Base-by-base conservation (phyloP, 2,113 vertebrate species). In the Neomonachus schauinslandi region DNA sequence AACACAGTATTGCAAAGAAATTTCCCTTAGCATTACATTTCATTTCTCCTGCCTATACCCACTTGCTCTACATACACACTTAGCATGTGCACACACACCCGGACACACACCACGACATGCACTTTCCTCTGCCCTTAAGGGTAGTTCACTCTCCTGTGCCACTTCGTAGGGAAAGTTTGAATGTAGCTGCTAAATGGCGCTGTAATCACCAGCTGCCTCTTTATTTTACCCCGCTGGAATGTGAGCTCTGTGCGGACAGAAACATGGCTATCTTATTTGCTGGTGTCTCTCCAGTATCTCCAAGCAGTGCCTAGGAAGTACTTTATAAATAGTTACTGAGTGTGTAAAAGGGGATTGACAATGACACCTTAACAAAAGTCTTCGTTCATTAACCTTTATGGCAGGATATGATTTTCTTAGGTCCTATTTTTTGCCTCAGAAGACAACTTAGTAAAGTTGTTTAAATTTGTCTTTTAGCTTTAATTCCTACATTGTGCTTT, bases 401-500 rank as follows among this genome's bases (percentile, higher is more conserved):
- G 67, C 59, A 85, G 55, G 36, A 16, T 69, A 39, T 2, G 46
- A 46, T 85, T 86, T 96, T 95, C 9, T 65, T 77, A 65, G 8
- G 10, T 87, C 55, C 33, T 84, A 24, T n/a, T 82, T 61, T 92
- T 89, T 67, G 61, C 55, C 49, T 91, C 26, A 46, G 61, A 42
- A 89, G 91, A 57, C 46, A 77, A 26, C 15, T 80, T 97, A 63
- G 33, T 80, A 80, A 89, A 89, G 12, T 65, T n/a, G 4, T 81
- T 86, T 90, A 21, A 92, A 22, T 74, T 89, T 94, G 94, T 83
- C 21, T 92, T 93, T 71, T 95, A 85, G 9, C 57, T 96, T 77
- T 95, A 95, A 91, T 97, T 71, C 26, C 3, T 59, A 26, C 67
- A 15, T 93, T 97, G 46, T 92, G 53, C 81, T 96, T 92, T 63